A percentile compares a stretch with the other conserved stretches of the same genome.
These are phyloP conservation scores for Eudiplozoon nipponicum DNA, from an alignment of 2,888 invertebrate genomes.

Conservation along the genomic window DNA sequence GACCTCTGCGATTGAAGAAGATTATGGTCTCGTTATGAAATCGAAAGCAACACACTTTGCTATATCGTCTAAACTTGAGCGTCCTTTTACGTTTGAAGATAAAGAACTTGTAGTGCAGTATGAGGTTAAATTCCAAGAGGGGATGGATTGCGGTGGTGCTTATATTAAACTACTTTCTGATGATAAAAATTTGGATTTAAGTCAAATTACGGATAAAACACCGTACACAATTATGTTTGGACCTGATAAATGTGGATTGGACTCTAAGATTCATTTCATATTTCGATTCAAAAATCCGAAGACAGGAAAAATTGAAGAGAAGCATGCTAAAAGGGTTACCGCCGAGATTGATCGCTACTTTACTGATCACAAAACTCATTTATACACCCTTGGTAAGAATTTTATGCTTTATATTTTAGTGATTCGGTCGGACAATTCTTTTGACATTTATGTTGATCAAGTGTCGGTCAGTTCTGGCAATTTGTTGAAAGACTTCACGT, in stretches of 20 bases:
- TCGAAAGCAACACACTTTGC: conserved; percentile 86
- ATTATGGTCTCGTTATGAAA: conserved; percentile 54
- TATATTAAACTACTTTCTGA: conserved; percentile 64
- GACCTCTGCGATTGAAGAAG: conserved; percentile 45
- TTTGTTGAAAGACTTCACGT: conserved; percentile 50
- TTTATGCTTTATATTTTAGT: conserved; percentile 25
- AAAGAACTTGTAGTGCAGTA: conserved; percentile 23
- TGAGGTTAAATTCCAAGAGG: conserved; percentile 46
- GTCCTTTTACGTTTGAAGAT: conserved; percentile 44
- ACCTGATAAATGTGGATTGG: conserved; percentile 87
- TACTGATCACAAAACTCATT: conserved; percentile 63
- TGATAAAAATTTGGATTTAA: conserved; percentile 36
- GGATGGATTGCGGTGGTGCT: conserved; percentile 89
- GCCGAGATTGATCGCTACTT: conserved; percentile 33
- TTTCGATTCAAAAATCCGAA: conserved; percentile 71
- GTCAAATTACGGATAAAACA: conserved; percentile 60
- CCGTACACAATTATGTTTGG: conserved; percentile 98
- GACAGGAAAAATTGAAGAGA: conserved; percentile 59
- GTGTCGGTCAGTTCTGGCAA: conserved; percentile 48
- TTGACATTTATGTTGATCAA: conserved; percentile 47
- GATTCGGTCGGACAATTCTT: conserved; percentile 45
- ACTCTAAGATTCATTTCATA: conserved; percentile 62
- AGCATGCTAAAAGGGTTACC: conserved; percentile 63
- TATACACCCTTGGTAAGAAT: conserved; percentile 37
- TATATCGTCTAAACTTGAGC: conserved; percentile 43